Percentiles rank a stretch among this genome's conserved stretches.
These are phyloP conservation scores for Cephus spinipes DNA, from an alignment of 2,888 invertebrate genomes.

Conservation along the genomic window DNA sequence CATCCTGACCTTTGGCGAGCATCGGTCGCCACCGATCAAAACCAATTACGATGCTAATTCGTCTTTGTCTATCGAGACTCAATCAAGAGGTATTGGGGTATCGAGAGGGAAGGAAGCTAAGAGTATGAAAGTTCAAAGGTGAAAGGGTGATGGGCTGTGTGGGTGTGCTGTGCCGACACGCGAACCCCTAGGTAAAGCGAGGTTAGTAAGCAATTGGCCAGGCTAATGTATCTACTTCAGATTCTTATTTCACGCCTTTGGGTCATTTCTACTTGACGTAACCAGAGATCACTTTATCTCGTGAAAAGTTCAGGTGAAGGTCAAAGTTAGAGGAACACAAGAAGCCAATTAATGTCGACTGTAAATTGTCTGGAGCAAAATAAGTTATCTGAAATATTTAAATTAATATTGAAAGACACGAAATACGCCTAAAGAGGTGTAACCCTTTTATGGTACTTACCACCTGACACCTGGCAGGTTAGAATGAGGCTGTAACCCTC, in stretches of 20 bases:
- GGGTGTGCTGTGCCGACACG: too few species aligned
- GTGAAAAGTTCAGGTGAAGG: constrained; percentile 17
- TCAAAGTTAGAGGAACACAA: too few species aligned
- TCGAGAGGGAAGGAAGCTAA: not conserved
- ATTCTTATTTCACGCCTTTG: not conserved
- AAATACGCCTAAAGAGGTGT: not conserved
- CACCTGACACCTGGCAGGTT: constrained; percentile 88
- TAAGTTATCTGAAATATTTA: too few species aligned
- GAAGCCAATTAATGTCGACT: too few species aligned
- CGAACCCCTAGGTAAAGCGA: too few species aligned
- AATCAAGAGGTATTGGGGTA: not conserved
- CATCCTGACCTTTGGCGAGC: too few species aligned
- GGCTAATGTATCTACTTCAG: too few species aligned
- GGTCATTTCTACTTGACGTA: constrained; percentile 32
- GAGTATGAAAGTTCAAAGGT: too few species aligned
- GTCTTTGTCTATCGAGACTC: constrained; percentile 41
- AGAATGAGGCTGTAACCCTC: constrained; percentile 87
- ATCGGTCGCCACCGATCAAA: constrained; percentile 24
- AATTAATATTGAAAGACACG: not conserved
- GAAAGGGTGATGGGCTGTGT: too few species aligned
- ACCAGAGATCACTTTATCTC: constrained; percentile 34
- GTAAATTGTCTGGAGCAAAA: too few species aligned
- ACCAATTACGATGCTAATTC: constrained; percentile 60
- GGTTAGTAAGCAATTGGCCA: too few species aligned
- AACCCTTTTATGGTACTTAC: constrained; percentile 68